A percentile compares a stretch with the other conserved stretches of the same genome.
Conservation (phyloP, 2,888 invertebrate genomes). For the Leptura quadrifasciata region DNA sequence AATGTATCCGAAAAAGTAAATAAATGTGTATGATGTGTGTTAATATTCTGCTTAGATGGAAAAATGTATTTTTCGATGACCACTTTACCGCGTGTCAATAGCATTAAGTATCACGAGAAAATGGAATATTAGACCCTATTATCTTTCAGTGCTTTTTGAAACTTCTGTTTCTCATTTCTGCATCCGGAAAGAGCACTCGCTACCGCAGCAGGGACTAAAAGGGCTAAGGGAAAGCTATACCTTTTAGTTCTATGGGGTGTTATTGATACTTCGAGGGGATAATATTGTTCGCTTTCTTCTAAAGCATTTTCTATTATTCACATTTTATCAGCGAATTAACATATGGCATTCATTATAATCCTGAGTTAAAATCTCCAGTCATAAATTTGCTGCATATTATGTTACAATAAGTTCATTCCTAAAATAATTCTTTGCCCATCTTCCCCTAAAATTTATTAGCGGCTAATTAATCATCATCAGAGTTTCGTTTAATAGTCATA, state of each 20-base stretch:
- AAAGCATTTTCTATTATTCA: slow-evolving; percentile 2
- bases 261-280: slow-evolving; percentile 48
- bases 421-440: too few species aligned
- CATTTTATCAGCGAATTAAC: not conserved
- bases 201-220: slow-evolving; percentile 50
- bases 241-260: slow-evolving; percentile 47
- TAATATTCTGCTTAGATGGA: not conserved
- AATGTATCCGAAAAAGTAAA: too few species aligned
- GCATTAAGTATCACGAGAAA: slow-evolving; percentile 12
- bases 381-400: too few species aligned
- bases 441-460: too few species aligned
- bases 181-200: slow-evolving; percentile 35
- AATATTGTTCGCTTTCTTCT: slow-evolving; percentile 35
- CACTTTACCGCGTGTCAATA: not conserved
- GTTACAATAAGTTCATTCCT: too few species aligned
- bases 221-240: slow-evolving; percentile 50
- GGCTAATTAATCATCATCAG: too few species aligned
- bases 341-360: not conserved
- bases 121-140: slow-evolving; percentile 22
- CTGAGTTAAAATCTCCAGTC: not conserved
- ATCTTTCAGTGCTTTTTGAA: slow-evolving; percentile 43
- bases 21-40: too few species aligned
- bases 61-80: not conserved
- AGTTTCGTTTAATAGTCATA: too few species aligned
- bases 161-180: slow-evolving; percentile 17